Conservation (phyloP, 2,888 invertebrate species). For the Calameuta idolon region DNA sequence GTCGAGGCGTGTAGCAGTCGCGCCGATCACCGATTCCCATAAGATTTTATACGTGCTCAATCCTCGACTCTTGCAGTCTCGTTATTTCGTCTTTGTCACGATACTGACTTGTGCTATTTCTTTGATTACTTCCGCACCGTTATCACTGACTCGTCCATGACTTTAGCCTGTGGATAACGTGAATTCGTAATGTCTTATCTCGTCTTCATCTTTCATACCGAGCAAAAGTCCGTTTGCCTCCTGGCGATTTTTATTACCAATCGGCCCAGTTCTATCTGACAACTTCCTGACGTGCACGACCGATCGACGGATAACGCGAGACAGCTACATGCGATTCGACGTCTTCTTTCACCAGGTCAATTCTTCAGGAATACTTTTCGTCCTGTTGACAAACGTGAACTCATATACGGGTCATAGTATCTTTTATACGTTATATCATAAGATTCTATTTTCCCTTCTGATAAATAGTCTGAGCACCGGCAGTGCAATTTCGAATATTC, state of each 20-base stretch:
- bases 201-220: neutral
- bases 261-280: neutral
- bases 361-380: neutral
- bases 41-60: neutral
- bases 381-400: neutral
- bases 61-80: neutral
- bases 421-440: neutral
- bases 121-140: neutral
- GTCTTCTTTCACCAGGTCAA: neutral
- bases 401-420: neutral
- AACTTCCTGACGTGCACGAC: neutral
- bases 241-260: neutral
- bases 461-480: neutral
- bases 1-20: constrained; percentile 20
- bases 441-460: neutral
- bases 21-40: neutral
- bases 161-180: neutral
- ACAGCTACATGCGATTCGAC: neutral
- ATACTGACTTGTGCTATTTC: neutral
- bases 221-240: neutral
- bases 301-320: neutral
- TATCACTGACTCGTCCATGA: neutral
- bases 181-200: neutral
- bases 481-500: neutral
- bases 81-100: neutral